A percentile compares a stretch with the other conserved stretches of the same genome.
These are phyloP conservation scores for Tethea ocularis DNA, from an alignment of 2,888 invertebrate species.

Conservation along the genomic window DNA sequence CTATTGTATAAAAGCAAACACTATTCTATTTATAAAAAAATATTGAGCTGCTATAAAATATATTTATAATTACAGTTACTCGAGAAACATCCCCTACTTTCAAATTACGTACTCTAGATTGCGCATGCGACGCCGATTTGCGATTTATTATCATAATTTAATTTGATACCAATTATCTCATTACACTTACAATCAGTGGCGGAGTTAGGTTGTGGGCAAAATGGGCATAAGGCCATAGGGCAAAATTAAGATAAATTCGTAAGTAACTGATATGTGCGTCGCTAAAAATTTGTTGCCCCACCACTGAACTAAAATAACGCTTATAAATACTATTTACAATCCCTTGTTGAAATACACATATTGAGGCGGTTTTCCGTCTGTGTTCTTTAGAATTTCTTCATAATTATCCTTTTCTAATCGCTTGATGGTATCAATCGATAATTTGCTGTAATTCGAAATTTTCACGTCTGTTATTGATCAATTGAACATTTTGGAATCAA, in stretches of 20 bases:
- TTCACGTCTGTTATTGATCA: constrained; percentile 13
- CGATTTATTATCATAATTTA: neutral
- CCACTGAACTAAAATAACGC: neutral
- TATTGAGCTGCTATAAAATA: too few relatives aligned
- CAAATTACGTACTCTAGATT: neutral
- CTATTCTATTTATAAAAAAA: too few relatives aligned
- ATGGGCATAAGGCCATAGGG: constrained; percentile 5
- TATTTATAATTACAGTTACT: neutral
- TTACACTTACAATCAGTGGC: neutral
- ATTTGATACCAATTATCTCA: neutral
- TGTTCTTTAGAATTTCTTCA: constrained; percentile 86
- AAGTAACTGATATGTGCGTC: too few relatives aligned
- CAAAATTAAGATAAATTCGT: too few relatives aligned
- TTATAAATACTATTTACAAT: constrained; percentile 79
- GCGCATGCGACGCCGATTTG: neutral
- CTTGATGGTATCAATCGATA: constrained; percentile 88
- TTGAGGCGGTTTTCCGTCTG: constrained; percentile 86
- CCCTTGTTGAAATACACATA: constrained; percentile 95
- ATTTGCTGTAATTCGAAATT: constrained; percentile 80
- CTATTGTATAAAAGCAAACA: too few relatives aligned
- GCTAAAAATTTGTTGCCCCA: constrained; percentile 20
- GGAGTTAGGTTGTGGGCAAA: neutral
- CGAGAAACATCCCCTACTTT: neutral
- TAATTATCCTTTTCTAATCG: constrained; percentile 89
- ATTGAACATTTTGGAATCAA: too few relatives aligned